phyloP scores from a whole-genome alignment of 1,140 invertebrate species.

The Neodiprion lecontei region DNA sequence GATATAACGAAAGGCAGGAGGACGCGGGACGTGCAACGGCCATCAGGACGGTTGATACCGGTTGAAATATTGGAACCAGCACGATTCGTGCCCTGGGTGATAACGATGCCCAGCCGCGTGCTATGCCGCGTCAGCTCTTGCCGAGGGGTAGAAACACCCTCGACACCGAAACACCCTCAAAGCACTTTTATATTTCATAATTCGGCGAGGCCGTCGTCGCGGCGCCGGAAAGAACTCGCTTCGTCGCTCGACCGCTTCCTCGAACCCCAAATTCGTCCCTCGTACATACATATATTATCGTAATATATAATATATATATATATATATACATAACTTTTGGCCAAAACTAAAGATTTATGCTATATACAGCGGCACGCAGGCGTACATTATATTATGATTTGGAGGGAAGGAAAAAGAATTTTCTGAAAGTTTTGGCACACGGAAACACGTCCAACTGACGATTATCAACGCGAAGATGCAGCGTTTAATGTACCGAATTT shows the following conservation, averaged over 20 bases:
- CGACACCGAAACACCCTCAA: slow-evolving; percentile 4
- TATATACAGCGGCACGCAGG: no score
- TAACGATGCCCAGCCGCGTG: not conserved
- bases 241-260: not conserved
- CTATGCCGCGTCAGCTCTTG: not conserved
- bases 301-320: no score
- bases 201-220: not conserved
- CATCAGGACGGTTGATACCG: not conserved
- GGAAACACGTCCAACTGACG: no score
- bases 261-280: not conserved
- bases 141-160: not conserved
- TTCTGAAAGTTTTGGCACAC: no score
- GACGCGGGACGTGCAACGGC: not conserved
- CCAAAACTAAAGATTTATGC: no score
- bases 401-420: no score
- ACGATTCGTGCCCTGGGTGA: slow-evolving; percentile 4
- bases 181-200: slow-evolving; percentile 8
- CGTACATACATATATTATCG: not conserved
- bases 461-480: no score
- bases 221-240: not conserved
- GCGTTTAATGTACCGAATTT: no score
- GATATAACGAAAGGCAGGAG: not conserved
- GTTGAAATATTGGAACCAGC: not conserved
- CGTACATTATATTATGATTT: no score
- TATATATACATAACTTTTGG: no score